These are phyloP conservation scores for Stratiolaelaps scimitus DNA, from an alignment of 1,140 invertebrate genomes.

Conservation along the genomic window DNA sequence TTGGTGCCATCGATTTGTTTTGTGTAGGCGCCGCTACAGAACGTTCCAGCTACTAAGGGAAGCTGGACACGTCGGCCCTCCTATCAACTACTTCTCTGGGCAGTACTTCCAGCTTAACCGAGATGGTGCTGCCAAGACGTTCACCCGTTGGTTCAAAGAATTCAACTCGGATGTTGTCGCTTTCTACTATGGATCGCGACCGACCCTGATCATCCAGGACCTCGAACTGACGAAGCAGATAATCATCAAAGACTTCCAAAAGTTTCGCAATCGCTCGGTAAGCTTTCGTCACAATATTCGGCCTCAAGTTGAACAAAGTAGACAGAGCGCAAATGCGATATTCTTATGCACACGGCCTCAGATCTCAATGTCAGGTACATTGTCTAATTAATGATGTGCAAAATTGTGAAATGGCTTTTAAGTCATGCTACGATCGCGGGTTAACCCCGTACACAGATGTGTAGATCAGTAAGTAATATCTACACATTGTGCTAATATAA, in stretches of 20 bases:
- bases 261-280: background rate
- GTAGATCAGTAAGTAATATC: no score
- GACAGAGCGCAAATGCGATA: no score
- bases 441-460: no score
- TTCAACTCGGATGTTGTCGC: background rate
- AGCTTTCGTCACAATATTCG: no score
- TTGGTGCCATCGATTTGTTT: background rate
- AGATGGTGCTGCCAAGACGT: background rate
- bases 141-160: background rate
- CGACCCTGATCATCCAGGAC: background rate
- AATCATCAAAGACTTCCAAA: background rate
- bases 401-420: no score
- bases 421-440: no score
- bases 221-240: slow-evolving; percentile 10
- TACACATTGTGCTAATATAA: no score
- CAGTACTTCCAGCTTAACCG: background rate
- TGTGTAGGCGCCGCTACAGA: background rate
- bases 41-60: background rate
- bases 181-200: slow-evolving; percentile 3
- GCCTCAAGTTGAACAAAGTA: no score
- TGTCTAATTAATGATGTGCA: no score
- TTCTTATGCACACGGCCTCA: no score
- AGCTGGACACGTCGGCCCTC: background rate
- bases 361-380: no score
- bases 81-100: background rate